Conservation (phyloP, 2,797 vertebrate species). For the Carapus acus region DNA sequence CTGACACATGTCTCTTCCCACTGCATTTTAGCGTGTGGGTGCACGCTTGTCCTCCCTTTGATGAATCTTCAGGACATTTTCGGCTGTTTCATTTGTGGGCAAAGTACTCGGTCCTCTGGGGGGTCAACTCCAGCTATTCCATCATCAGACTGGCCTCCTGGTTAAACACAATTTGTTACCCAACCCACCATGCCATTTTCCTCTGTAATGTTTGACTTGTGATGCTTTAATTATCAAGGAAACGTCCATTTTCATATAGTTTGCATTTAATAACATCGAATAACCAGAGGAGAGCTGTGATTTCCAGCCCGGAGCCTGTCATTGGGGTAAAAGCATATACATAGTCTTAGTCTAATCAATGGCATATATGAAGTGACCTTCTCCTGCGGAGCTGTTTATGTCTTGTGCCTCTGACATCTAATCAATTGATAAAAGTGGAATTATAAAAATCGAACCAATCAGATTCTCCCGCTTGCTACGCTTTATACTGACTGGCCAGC, state of each 20-base stretch:
- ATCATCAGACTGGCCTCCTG: background rate
- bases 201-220: constrained; percentile 18
- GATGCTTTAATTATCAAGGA: constrained; percentile 35
- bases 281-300: constrained; percentile 18
- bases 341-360: constrained; percentile 49
- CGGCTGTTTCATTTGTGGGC: too few species aligned
- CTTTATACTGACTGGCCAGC: constrained; percentile 27
- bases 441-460: constrained; percentile 58
- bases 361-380: constrained; percentile 33
- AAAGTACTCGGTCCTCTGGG: constrained; percentile 3
- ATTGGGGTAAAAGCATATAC: constrained; percentile 32
- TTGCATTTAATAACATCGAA: constrained; percentile 50
- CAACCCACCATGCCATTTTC: constrained; percentile 20
- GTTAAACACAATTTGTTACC: constrained; percentile 12
- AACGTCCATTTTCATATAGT: constrained; percentile 35
- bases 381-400: constrained; percentile 50
- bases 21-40: too few species aligned
- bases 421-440: constrained; percentile 63
- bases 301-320: constrained; percentile 26
- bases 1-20: too few species aligned
- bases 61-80: too few species aligned
- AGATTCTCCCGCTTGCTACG: constrained; percentile 29
- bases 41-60: too few species aligned
- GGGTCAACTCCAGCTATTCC: constrained; percentile 5
- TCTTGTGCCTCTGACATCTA: constrained; percentile 55